A percentile compares a stretch with the other conserved stretches of the same genome.
phyloP scores from a whole-genome alignment of 2,113 vertebrate species.

The Boulengeromyrus knoepffleri region DNA sequence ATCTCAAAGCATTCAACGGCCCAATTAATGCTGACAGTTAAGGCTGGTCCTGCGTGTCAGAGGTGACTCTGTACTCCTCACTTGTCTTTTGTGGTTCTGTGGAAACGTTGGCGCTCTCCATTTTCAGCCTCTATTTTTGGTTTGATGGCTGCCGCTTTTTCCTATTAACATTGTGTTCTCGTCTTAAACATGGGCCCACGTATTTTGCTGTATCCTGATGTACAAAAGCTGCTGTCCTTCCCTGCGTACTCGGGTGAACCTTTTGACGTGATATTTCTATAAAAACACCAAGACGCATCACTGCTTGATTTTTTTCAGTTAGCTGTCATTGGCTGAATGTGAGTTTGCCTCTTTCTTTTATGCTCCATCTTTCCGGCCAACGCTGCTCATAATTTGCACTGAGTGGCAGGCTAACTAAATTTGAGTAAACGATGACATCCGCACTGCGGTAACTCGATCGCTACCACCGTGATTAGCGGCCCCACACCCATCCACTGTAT shows the following conservation, averaged over 20 bases:
- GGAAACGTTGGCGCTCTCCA: background rate
- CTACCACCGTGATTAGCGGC: background rate
- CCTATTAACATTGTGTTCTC: background rate
- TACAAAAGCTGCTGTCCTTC: background rate
- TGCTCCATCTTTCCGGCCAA: background rate
- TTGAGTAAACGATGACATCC: background rate
- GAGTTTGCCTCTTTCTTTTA: background rate
- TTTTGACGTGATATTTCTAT: background rate
- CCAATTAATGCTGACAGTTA: constrained; percentile 8
- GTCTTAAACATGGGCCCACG: background rate
- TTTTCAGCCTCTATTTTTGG: background rate
- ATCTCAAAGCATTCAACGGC: background rate
- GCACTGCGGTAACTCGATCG: background rate
- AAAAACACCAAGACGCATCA: background rate
- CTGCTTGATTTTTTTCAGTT: background rate
- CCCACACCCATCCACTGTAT: background rate
- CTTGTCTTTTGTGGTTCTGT: constrained; percentile 13
- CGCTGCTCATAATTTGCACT: background rate
- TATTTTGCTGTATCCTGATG: background rate
- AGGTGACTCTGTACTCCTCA: background rate
- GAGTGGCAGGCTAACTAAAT: background rate
- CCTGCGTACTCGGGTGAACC: background rate
- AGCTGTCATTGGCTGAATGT: background rate
- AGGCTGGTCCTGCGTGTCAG: background rate
- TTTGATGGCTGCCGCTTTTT: background rate